Evolutionary conservation across 2,797 vertebrate species (phyloP), one percentile per base, ranked within the genome.

Genomic region (Apogon talboti): DNA sequence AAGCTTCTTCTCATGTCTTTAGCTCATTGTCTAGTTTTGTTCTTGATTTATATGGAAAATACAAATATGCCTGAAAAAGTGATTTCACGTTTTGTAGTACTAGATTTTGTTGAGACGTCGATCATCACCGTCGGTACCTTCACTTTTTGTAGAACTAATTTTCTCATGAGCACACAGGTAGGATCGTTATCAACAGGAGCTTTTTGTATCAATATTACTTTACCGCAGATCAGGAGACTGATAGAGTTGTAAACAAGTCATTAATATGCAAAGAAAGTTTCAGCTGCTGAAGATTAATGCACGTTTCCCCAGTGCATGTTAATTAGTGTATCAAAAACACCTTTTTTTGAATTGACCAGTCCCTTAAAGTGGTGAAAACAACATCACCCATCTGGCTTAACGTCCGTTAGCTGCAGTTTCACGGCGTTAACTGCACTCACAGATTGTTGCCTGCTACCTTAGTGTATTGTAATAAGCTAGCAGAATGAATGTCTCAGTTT

Each of bases 401-500:
- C n/a, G 33, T 35, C 41, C 41, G 18, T 15, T 13, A 10, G 7
- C 61, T 64, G 43, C 16, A 73, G 58, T 64, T 35, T 74, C 11
- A 3, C n/a, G 30, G 35, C 24, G 33, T 66, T 40, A 56, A 66
- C 38, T 66, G 59, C 45, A 55, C 38, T 35, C 61, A 76, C 63
- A 54, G 66, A 14, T 63, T 10, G 50, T 47, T 43, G 42, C 82
- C 42, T 65, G 75, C 43, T 49, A 37, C 66, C 57, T 76, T 5
- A 4, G 19, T 46, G 42, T 54, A 56, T 81, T 76, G 74, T 72
- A 41, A 52, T 69, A 66, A 11, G 11, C 66, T 37, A 76, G 59
- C 76, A 81, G 78, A 74, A 40, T 40, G 59, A 66, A 74, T 78
- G 70, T 76, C 74, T 81, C 69, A 24, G 68, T 68, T 79, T 85